A percentile compares a stretch with the other conserved stretches of the same genome.
Evolutionary conservation across 2,888 invertebrate genomes (phyloP).

Genomic region (Micropterix aruncella): DNA sequence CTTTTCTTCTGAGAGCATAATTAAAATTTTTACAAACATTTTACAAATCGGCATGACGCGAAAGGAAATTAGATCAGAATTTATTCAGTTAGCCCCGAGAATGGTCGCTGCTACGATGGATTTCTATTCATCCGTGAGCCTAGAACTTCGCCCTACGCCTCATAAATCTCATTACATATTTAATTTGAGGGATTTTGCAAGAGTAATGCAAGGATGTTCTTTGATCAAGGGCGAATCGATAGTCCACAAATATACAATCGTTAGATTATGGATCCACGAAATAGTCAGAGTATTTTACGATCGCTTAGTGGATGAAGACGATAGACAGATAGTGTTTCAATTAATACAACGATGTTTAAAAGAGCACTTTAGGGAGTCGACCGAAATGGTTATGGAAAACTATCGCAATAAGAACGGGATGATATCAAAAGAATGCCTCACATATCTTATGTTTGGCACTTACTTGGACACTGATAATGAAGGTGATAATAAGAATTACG

Average conservation of each 20-base stretch:
- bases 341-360: conserved; percentile 49
- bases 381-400: conserved; percentile 62
- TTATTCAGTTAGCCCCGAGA: conserved; percentile 58
- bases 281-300: conserved; percentile 76
- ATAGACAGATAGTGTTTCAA: conserved; percentile 60
- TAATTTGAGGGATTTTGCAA: conserved; percentile 69
- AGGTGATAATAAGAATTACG: conserved; percentile 71
- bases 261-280: conserved; percentile 74
- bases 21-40: conserved; percentile 70
- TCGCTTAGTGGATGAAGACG: conserved; percentile 53
- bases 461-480: conserved; percentile 70
- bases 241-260: conserved; percentile 54
- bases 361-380: conserved; percentile 62
- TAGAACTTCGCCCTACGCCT: conserved; percentile 64
- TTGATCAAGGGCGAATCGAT: conserved; percentile 72
- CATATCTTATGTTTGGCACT: conserved; percentile 72
- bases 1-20: conserved; percentile 78
- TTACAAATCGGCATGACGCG: conserved; percentile 62
- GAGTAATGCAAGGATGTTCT: conserved; percentile 76
- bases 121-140: conserved; percentile 58
- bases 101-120: conserved; percentile 62
- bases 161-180: conserved; percentile 77
- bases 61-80: conserved; percentile 64
- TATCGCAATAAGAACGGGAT: conserved; percentile 39
- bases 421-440: conserved; percentile 46